Evolutionary conservation across 1,140 invertebrate genomes (phyloP).

Genomic region (Patella vulgata): DNA sequence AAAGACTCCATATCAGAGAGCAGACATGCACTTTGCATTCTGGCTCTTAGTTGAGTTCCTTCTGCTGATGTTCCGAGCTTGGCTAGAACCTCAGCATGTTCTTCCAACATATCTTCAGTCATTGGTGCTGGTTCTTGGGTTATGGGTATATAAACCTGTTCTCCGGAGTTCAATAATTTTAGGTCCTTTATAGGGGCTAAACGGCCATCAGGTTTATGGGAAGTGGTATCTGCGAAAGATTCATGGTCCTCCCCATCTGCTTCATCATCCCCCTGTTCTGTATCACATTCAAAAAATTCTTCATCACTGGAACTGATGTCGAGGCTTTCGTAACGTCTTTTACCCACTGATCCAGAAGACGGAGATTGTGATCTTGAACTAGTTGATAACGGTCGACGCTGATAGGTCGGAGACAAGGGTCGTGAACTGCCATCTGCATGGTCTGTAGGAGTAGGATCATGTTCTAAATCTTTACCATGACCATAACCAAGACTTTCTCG

Average conservation of each 20-base stretch:
- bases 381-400: not conserved
- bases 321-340: too few relatives aligned
- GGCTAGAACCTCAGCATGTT: slow-evolving; percentile 90
- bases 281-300: slow-evolving; percentile 85
- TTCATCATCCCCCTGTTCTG: slow-evolving; percentile 26
- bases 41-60: slow-evolving; percentile 84
- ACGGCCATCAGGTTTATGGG: slow-evolving; percentile 75
- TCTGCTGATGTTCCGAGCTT: slow-evolving; percentile 83
- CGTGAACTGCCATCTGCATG: too few relatives aligned
- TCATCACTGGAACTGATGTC: slow-evolving; percentile 70
- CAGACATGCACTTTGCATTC: slow-evolving; percentile 94
- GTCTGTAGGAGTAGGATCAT: slow-evolving; percentile 2
- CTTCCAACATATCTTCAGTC: slow-evolving; percentile 95
- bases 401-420: too few relatives aligned
- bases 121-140: slow-evolving; percentile 95
- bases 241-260: slow-evolving; percentile 27
- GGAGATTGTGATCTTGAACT: slow-evolving; percentile 18
- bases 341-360: not conserved
- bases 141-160: slow-evolving; percentile 82
- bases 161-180: slow-evolving; percentile 53
- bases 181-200: slow-evolving; percentile 68
- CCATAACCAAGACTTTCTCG: slow-evolving; percentile 54
- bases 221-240: slow-evolving; percentile 43
- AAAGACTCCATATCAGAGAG: slow-evolving; percentile 99
- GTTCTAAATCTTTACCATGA: slow-evolving; percentile 16